Evolutionary conservation across 2,888 invertebrate species (phyloP).

Genomic region (Agriopis leucophaearia): DNA sequence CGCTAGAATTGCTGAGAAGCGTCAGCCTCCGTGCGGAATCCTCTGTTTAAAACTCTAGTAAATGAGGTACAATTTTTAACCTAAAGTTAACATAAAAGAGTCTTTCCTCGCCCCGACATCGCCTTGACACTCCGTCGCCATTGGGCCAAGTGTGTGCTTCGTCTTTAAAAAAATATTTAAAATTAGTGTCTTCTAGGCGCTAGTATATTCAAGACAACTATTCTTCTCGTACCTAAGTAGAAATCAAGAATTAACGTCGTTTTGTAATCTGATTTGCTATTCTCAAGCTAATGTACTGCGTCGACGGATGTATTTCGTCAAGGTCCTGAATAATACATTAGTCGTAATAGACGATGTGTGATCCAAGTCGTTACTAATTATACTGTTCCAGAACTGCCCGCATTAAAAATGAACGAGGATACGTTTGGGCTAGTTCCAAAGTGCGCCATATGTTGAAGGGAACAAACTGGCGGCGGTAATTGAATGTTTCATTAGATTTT

Average conservation of each 20-base stretch:
- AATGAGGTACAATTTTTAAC: no score
- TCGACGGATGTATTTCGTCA: background rate
- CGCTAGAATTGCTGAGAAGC: no score
- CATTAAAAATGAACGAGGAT: constrained; percentile 31
- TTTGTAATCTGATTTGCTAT: background rate
- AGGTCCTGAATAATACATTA: constrained; percentile 30
- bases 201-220: no score
- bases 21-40: no score
- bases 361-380: constrained; percentile 37
- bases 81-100: no score
- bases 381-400: constrained; percentile 26
- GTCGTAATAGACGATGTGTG: constrained; percentile 36
- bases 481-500: constrained; percentile 14
- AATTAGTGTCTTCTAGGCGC: no score
- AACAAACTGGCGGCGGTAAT: background rate
- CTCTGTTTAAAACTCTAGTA: no score
- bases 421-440: constrained; percentile 14
- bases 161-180: no score
- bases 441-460: background rate
- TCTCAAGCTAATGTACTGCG: constrained; percentile 19
- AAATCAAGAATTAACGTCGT: background rate
- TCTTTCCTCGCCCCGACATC: no score
- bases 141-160: no score
- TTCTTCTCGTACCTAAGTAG: no score
- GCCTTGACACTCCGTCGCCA: no score